A percentile compares a stretch with the other conserved stretches of the same genome.
These are phyloP conservation scores for Cerastis leucographa DNA, from an alignment of 2,888 invertebrate genomes.

Conservation along the genomic window DNA sequence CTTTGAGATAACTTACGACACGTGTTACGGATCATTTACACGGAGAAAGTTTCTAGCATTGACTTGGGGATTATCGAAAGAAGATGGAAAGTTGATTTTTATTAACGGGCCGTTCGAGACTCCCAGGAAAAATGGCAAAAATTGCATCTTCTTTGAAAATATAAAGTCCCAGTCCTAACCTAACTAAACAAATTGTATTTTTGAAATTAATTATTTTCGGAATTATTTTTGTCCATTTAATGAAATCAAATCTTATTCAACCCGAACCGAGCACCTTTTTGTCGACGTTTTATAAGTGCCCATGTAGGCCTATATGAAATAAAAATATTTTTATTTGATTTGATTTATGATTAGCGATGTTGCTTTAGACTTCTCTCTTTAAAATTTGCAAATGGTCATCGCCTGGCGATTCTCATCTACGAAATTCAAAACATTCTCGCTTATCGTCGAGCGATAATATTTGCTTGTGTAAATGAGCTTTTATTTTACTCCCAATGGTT, in stretches of 20 bases:
- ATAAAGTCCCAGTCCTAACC: not conserved
- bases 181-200: not conserved
- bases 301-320: too few relatives aligned
- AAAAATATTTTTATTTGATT: too few relatives aligned
- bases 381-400: not conserved
- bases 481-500: not conserved
- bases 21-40: slow-evolving; percentile 29
- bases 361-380: not conserved
- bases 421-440: not conserved
- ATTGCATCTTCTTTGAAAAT: not conserved
- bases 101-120: not conserved
- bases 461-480: not conserved
- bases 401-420: not conserved
- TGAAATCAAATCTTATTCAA: not conserved
- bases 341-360: not conserved
- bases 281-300: too few relatives aligned
- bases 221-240: not conserved
- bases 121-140: not conserved
- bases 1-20: slow-evolving; percentile 50
- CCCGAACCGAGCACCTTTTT: too few relatives aligned
- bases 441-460: not conserved
- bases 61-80: not conserved
- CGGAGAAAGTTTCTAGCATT: not conserved
- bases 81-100: too few relatives aligned
- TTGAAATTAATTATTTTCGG: too few relatives aligned